phyloP scores from a whole-genome alignment of 2,113 vertebrate genomes.

The Odontophorus gujanensis region DNA sequence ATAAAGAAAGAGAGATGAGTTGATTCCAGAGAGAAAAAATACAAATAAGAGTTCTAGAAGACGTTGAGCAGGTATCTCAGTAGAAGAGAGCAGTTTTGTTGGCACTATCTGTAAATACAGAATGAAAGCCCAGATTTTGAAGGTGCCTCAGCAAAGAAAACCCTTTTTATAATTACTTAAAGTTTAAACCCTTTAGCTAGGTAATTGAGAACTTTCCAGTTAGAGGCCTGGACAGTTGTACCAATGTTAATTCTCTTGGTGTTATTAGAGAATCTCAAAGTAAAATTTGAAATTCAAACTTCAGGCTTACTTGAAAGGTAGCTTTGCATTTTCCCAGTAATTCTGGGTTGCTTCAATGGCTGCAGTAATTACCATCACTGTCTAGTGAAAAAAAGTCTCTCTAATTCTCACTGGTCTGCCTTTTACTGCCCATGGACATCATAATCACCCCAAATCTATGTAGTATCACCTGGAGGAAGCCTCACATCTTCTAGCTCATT shows the following conservation, averaged over 20 bases:
- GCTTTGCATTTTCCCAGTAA: neutral
- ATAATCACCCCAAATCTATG: neutral
- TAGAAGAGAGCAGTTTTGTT: fast-evolving
- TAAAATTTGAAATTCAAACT: neutral
- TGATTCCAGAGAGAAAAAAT: neutral
- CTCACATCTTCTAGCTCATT: neutral
- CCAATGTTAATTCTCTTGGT: neutral
- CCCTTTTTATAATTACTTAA: neutral
- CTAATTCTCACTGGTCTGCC: neutral
- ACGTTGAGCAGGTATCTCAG: neutral
- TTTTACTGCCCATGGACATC: neutral
- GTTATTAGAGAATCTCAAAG: neutral
- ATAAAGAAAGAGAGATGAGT: neutral
- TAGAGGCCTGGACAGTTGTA: neutral
- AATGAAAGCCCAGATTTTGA: neutral
- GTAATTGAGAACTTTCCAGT: neutral
- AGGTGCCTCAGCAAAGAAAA: neutral
- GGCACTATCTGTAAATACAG: neutral
- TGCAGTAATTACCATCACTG: neutral
- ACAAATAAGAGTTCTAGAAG: neutral
- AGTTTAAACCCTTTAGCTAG: neutral
- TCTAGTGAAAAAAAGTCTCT: fast-evolving
- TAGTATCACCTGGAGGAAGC: neutral
- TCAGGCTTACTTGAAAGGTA: neutral
- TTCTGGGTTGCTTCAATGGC: neutral